Evolutionary conservation across 2,113 vertebrate species (phyloP).

Genomic region (Rhinogobius similis): DNA sequence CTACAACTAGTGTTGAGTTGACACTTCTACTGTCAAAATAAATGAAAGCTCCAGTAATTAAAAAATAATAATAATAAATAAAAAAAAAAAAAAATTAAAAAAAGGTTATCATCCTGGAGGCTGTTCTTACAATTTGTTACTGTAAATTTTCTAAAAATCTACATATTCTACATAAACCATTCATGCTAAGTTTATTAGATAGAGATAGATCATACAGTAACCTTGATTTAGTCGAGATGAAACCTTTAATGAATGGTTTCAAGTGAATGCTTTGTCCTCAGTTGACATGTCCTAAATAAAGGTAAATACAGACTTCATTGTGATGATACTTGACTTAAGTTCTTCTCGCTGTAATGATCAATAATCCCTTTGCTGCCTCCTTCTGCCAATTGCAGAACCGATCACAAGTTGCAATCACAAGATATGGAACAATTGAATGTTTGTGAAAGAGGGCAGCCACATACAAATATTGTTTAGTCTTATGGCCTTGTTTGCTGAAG

Average conservation of each 20-base stretch:
- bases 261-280: neutral
- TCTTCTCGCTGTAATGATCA: slow-evolving; percentile 4
- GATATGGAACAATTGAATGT: slow-evolving; percentile 50
- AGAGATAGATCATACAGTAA: slow-evolving; percentile 1
- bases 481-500: slow-evolving; percentile 29
- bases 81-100: no score
- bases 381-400: slow-evolving; percentile 36
- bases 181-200: no score
- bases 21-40: no score
- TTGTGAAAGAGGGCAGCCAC: slow-evolving; percentile 21
- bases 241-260: neutral
- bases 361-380: slow-evolving; percentile 42
- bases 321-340: neutral
- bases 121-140: no score
- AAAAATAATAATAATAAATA: no score
- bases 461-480: slow-evolving; percentile 59
- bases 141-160: no score
- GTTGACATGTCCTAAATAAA: neutral
- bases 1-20: no score
- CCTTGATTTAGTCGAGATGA: slow-evolving; percentile 1
- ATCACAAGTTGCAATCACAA: slow-evolving; percentile 75
- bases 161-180: no score
- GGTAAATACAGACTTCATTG: neutral
- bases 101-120: no score
- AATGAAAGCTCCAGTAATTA: no score